Conservation (phyloP, 2,797 vertebrate genomes). For the Vultur gryphus region DNA sequence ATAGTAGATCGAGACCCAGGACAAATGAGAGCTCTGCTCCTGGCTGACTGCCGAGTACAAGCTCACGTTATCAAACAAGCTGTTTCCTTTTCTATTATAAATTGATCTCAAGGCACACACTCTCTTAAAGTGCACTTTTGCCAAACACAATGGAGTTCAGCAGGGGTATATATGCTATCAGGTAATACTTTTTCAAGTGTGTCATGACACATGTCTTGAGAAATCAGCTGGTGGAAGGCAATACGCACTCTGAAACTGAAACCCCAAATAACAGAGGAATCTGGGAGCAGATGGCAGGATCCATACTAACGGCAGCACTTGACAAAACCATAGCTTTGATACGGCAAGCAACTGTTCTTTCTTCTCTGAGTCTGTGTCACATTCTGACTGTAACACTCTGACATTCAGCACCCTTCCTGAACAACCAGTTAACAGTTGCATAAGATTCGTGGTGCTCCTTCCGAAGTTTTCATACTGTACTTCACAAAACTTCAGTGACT, state of each 20-base stretch:
- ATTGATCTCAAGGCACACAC: background rate
- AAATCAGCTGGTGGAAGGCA: background rate
- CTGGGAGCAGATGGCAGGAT: background rate
- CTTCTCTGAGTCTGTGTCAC: background rate
- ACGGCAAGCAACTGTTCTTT: background rate
- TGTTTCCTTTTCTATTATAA: background rate
- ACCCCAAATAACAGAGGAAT: background rate
- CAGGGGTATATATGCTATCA: background rate
- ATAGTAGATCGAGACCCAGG: fast-evolving
- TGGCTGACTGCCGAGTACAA: background rate
- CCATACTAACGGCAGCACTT: background rate
- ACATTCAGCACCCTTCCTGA: background rate
- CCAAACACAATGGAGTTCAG: background rate
- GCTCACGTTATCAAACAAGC: background rate
- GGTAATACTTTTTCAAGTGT: background rate
- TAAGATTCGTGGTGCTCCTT: background rate
- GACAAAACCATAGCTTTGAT: background rate
- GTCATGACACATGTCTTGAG: background rate
- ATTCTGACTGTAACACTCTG: background rate
- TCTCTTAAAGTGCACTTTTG: background rate
- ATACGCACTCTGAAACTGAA: background rate
- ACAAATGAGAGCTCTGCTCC: background rate
- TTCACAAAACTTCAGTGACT: background rate
- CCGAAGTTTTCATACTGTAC: background rate
- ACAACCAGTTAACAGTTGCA: background rate